Conservation (phyloP, 2,113 vertebrate species). For the Epinephelus moara region DNA sequence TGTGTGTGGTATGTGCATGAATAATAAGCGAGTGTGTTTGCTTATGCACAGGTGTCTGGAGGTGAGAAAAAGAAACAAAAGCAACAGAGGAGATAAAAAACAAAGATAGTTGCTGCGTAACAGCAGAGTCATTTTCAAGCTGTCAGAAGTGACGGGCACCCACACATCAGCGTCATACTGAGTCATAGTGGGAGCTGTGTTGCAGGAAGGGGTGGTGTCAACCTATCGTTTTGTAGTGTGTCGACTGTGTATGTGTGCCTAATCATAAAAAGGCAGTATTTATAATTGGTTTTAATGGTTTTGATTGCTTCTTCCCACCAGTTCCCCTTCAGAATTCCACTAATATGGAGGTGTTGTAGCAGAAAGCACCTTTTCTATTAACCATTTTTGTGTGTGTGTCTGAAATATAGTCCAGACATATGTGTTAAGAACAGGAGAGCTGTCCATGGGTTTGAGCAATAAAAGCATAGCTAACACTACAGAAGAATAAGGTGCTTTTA, state of each 20-base stretch:
- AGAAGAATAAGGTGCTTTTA: background rate
- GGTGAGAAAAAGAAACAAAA: conserved; percentile 16
- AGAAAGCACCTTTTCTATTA: background rate
- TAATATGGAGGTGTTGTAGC: background rate
- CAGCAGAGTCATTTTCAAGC: conserved; percentile 23
- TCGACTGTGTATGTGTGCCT: background rate
- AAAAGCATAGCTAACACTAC: background rate
- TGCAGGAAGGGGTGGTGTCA: conserved; percentile 7
- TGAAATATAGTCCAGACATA: background rate
- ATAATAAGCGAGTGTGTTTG: background rate
- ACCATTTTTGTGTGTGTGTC: background rate
- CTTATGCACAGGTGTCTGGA: background rate
- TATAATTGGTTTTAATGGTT: background rate
- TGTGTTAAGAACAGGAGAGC: conserved; percentile 23
- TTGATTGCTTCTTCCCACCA: background rate
- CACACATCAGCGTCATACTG: conserved; percentile 27
- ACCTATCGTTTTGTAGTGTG: background rate
- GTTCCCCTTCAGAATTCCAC: background rate
- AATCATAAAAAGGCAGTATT: background rate
- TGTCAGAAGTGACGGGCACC: conserved; percentile 26
- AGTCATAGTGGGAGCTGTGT: conserved; percentile 24
- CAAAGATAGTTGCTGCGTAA: conserved; percentile 14
- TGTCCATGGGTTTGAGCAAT: background rate
- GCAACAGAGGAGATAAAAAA: background rate
- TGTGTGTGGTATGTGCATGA: background rate